These are phyloP conservation scores for Seira ritae DNA, from an alignment of 2,888 invertebrate genomes.

Conservation along the genomic window DNA sequence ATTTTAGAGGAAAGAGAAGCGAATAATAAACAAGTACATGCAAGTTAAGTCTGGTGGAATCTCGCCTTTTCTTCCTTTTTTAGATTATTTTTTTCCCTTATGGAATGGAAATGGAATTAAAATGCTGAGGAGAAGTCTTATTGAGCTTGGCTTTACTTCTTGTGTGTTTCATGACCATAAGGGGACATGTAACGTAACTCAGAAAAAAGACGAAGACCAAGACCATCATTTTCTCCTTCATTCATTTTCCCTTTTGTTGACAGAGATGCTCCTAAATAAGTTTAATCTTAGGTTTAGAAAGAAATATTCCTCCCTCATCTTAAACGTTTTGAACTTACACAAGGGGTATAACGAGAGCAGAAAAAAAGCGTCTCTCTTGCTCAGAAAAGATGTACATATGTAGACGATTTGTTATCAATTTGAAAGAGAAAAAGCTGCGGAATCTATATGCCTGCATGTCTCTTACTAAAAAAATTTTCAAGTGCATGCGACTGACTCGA, in stretches of 20 bases:
- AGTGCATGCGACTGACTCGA: background rate
- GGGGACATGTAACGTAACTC: slow-evolving; percentile 35
- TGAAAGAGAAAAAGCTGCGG: no score
- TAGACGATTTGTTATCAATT: background rate
- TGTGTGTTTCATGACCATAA: slow-evolving; percentile 37
- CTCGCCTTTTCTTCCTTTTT: background rate
- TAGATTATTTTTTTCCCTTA: background rate
- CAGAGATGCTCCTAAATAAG: slow-evolving; percentile 2
- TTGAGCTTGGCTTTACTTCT: no score
- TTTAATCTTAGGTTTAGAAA: background rate
- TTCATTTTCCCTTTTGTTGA: slow-evolving; percentile 40
- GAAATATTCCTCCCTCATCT: background rate
- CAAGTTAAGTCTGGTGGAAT: background rate
- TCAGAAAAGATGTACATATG: no score
- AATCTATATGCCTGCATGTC: no score
- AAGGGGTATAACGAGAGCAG: slow-evolving; percentile 23
- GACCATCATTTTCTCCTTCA: slow-evolving; percentile 11
- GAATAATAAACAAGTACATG: background rate
- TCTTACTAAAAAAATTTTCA: no score
- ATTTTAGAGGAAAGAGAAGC: background rate
- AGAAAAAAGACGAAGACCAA: background rate
- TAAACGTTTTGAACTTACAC: background rate
- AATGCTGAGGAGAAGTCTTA: no score
- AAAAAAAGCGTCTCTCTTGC: slow-evolving; percentile 18
- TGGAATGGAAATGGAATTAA: background rate